phyloP scores from a whole-genome alignment of 2,797 vertebrate genomes.

The Channa striata region DNA sequence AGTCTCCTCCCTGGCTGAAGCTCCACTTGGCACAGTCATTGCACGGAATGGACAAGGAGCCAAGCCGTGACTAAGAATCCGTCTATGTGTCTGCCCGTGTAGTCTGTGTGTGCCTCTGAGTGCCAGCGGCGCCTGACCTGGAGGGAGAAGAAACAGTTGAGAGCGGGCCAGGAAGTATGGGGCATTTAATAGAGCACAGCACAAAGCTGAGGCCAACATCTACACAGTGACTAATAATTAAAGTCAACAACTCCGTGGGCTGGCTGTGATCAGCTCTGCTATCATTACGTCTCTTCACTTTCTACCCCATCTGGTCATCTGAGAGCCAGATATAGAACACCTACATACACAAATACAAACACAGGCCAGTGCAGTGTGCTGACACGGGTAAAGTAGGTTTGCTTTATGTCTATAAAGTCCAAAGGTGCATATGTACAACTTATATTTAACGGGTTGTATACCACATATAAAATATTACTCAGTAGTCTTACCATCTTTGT shows the following conservation, averaged over 20 bases:
- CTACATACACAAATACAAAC: constrained; percentile 1
- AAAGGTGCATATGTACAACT: background rate
- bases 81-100: constrained; percentile 11
- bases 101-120: constrained; percentile 23
- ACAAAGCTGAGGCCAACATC: constrained; percentile 62
- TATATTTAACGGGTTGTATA: background rate
- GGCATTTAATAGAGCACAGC: constrained; percentile 57
- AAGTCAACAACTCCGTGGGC: constrained; percentile 70
- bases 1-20: constrained; percentile 55
- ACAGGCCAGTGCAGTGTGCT: background rate
- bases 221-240: constrained; percentile 73
- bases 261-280: constrained; percentile 46
- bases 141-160: constrained; percentile 64
- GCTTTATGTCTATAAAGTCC: background rate
- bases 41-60: constrained; percentile 62
- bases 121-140: constrained; percentile 56
- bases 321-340: constrained; percentile 14
- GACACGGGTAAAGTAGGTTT: background rate
- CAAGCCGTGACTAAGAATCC: constrained; percentile 59
- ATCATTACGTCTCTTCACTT: constrained; percentile 40
- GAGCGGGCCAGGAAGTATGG: constrained; percentile 55
- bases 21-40: constrained; percentile 66
- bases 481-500: no score
- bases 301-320: constrained; percentile 57
- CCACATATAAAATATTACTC: background rate